Conservation (phyloP, 2,797 vertebrate species). For the Anguilla marmorata region DNA sequence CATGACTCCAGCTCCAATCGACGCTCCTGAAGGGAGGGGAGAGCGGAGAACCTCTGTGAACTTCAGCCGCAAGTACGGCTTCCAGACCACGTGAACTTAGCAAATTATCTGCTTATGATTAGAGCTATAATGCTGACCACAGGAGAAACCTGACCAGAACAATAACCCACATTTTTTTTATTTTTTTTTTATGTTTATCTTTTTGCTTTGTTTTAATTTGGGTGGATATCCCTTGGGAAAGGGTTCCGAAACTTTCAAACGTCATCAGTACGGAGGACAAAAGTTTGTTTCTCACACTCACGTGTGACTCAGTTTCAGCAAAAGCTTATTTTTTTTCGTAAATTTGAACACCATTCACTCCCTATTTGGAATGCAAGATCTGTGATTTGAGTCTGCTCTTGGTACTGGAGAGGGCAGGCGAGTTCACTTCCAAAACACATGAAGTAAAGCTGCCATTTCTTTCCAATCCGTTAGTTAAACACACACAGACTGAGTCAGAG, state of each 20-base stretch:
- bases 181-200: background rate
- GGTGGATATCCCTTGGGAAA: background rate
- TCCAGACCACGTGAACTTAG: background rate
- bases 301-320: background rate
- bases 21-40: background rate
- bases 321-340: background rate
- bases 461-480: background rate
- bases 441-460: background rate
- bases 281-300: background rate
- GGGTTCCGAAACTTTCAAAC: background rate
- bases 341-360: background rate
- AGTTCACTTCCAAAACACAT: background rate
- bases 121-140: background rate
- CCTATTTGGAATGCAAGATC: background rate
- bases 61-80: background rate
- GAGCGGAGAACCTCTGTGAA: background rate
- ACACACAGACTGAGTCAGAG: background rate
- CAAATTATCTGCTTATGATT: background rate
- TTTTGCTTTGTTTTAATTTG: background rate
- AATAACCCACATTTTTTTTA: background rate
- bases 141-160: background rate
- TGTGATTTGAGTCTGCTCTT: background rate
- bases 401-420: background rate
- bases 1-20: background rate
- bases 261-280: background rate